Evolutionary conservation across 2,888 invertebrate genomes (phyloP), one percentile per base, ranked within the genome.

Genomic region (Brachyptera risi): DNA sequence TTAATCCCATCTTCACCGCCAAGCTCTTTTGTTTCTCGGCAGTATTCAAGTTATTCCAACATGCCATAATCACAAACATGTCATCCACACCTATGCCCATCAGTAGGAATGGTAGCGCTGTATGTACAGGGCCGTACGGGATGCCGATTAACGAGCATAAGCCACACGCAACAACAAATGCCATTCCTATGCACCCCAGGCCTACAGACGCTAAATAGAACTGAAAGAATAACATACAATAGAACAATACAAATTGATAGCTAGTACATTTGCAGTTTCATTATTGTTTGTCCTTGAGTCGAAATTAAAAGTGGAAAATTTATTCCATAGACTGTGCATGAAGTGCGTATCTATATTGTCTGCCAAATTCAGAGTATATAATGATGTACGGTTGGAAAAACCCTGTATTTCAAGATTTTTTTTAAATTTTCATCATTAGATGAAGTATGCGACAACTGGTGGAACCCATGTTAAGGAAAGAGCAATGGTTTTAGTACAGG

Each of bases 1-100:
- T 85, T 40, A 83, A 72, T 0, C 85, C 90, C 58, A 90, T 78
- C 73, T 81, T 81, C 68, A 85, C 80, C n/a, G 82, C 79, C 27
- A 87, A 70, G 1, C 69, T 58, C 66, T 82, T 78, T 67, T 80
- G 77, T 59, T 77, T 74, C 54, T 81, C 76, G 40, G 77, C 74
- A 9, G 82, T 75, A 13, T 85, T 72, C 60, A 79, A 68, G 70
- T 87, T 84, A 64, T 85, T 83, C 87, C 87, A 89, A 71, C 87
- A 86, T 19, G 88, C 86, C 76, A 86, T 83, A 76, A 92, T 88
- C 0, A 92, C 89, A 74, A 92, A 91, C 83, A 91, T 89, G 71
- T 92, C 92, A 69, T 92, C 92, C 23, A 92, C 84, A 68, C 82
- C 80, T 67, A 90, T 80, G 64, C 91, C 91, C 82, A 92, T 84